phyloP scores from a whole-genome alignment of 1,140 invertebrate genomes.

The Drepana arcuata region DNA sequence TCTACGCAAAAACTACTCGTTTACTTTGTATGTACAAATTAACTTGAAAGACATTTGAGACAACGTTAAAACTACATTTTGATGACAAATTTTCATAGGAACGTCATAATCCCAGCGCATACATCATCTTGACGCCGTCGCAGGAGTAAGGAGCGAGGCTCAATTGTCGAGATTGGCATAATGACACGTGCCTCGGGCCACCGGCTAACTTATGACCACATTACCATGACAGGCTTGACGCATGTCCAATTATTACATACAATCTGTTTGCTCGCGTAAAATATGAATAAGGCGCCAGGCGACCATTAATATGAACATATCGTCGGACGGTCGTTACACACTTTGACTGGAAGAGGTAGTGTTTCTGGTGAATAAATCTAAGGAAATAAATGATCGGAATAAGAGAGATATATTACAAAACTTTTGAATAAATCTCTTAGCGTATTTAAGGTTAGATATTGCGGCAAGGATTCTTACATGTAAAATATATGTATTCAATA shows the following conservation, averaged over 20 bases:
- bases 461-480: too few relatives aligned
- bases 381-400: slow-evolving; percentile 51
- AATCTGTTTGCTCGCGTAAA: slow-evolving; percentile 53
- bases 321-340: slow-evolving; percentile 33
- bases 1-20: too few relatives aligned
- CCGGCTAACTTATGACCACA: slow-evolving; percentile 51
- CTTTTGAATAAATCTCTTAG: slow-evolving; percentile 48
- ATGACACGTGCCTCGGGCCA: slow-evolving; percentile 39
- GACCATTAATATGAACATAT: slow-evolving; percentile 41
- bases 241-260: slow-evolving; percentile 62
- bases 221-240: slow-evolving; percentile 56
- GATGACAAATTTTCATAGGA: too few relatives aligned
- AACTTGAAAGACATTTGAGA: too few relatives aligned
- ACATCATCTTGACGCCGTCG: slow-evolving; percentile 33
- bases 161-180: slow-evolving; percentile 49
- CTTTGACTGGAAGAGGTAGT: slow-evolving; percentile 55
- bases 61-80: too few relatives aligned
- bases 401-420: slow-evolving; percentile 57
- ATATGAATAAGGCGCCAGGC: slow-evolving; percentile 42
- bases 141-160: slow-evolving; percentile 11
- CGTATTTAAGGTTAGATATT: too few relatives aligned
- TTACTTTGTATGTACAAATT: too few relatives aligned
- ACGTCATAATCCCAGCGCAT: slow-evolving; percentile 34
- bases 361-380: slow-evolving; percentile 58
- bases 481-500: too few relatives aligned